A percentile compares a stretch with the other conserved stretches of the same genome.
Evolutionary conservation across 2,888 invertebrate species (phyloP).

Genomic region (Microctonus aethiopoides): DNA sequence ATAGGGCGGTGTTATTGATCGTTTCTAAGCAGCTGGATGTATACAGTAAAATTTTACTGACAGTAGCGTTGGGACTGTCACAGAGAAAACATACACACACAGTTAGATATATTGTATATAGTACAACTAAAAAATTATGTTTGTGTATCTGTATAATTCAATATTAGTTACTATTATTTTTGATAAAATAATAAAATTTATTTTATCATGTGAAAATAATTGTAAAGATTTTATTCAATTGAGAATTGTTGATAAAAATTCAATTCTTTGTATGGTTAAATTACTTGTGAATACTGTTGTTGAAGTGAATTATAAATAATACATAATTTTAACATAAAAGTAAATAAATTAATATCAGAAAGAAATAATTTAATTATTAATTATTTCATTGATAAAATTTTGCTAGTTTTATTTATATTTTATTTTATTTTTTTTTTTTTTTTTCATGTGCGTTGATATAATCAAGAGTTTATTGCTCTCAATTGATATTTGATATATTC

Average conservation of each 20-base stretch:
- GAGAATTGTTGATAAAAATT: background rate
- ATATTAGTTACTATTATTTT: background rate
- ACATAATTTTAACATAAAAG: background rate
- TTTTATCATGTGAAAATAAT: background rate
- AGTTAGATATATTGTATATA: conserved; percentile 27
- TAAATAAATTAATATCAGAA: too few relatives aligned
- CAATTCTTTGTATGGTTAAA: background rate
- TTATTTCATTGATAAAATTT: too few relatives aligned
- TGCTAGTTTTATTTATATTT: too few relatives aligned
- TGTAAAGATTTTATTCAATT: background rate
- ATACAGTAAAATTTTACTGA: conserved; percentile 45
- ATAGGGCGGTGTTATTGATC: conserved; percentile 60
- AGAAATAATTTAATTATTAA: too few relatives aligned
- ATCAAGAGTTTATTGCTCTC: background rate
- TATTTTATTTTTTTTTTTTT: too few relatives aligned
- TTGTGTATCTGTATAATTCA: background rate
- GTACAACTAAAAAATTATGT: background rate
- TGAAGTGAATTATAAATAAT: too few relatives aligned
- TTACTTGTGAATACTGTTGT: background rate
- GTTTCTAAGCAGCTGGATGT: conserved; percentile 57
- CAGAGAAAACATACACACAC: conserved; percentile 51
- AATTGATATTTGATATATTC: background rate
- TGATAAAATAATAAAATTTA: too few relatives aligned
- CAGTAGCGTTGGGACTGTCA: conserved; percentile 62
- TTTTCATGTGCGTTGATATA: background rate